Base-by-base conservation (phyloP, 2,113 vertebrate genomes). In the Gavialis gangeticus region DNA sequence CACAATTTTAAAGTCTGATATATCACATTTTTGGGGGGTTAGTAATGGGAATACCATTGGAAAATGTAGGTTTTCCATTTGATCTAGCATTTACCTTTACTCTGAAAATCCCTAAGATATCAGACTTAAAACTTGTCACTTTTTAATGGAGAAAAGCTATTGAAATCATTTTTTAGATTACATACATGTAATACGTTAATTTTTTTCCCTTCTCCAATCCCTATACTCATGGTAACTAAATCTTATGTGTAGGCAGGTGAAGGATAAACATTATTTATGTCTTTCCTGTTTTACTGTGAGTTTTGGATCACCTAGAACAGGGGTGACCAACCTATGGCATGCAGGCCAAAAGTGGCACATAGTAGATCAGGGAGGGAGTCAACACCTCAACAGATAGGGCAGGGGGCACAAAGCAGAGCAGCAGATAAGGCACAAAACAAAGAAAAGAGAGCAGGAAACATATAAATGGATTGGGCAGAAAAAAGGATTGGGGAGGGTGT, bases 81-180 rank as follows among this genome's bases (percentile, higher is more conserved):
- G 19, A 46, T 2, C 22, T 5, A 73, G 62, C 56, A 8, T 28
- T 86, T 93, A 79, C 54, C 90, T 18, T 19, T 63, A 59, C 1
- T 73, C 62, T 91, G 63, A 86, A 95, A 96, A 80, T n/a, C 18
- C 16, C 86, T 25, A 78, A 73, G 56, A 79, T 63, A 78, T 7
- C 86, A 75, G 28, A 57, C 13, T 82, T 71, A 2, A 77, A 92
- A 91, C 78, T 88, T 25, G 54, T 88, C 80, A 54, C 22, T 24
- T 79, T 60, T 59, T 60, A 34, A 37, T 60, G 37, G 22, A 16
- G 30, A 60, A 79, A 78, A 22, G 21, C 24, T 60, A 25, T 17
- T 60, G 46, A 54, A 54, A 14, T 75, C 25, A 75, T 55, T 75
- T n/a, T 79, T 90, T n/a, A 75, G 21, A 14, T 78, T 82, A 79